phyloP scores from a whole-genome alignment of 1,140 invertebrate genomes.

The Thaumetopoea pityocampa region DNA sequence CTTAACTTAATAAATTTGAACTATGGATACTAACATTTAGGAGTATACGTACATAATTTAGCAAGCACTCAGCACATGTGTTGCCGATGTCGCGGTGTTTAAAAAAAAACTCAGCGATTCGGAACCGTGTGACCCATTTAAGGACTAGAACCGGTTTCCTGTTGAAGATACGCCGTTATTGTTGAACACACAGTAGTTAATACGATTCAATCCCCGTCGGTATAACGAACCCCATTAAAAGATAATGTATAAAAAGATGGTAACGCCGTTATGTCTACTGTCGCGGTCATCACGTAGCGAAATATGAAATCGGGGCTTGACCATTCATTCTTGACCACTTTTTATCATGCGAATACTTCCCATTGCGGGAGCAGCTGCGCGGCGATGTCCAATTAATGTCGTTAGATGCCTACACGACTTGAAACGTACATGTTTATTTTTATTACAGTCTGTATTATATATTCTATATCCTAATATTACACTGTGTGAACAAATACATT shows the following conservation, averaged over 20 bases:
- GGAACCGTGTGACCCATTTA: slow-evolving; percentile 74
- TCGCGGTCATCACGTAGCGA: slow-evolving; percentile 50
- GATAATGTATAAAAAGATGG: slow-evolving; percentile 68
- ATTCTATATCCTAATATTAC: too few relatives aligned
- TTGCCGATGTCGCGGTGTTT: slow-evolving; percentile 35
- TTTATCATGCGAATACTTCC: slow-evolving; percentile 50
- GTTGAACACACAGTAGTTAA: slow-evolving; percentile 64
- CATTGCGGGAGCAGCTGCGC: slow-evolving; percentile 44
- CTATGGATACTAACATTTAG: not conserved
- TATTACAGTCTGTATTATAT: too few relatives aligned
- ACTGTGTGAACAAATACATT: too few relatives aligned
- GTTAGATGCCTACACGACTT: slow-evolving; percentile 38
- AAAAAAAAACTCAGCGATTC: slow-evolving; percentile 55
- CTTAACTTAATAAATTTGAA: too few relatives aligned
- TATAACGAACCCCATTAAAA: slow-evolving; percentile 55
- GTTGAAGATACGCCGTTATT: slow-evolving; percentile 65
- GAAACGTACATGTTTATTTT: slow-evolving; percentile 35
- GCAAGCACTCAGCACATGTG: slow-evolving; percentile 7
- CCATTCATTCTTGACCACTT: slow-evolving; percentile 62
- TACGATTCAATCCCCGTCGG: slow-evolving; percentile 60
- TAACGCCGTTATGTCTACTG: slow-evolving; percentile 52
- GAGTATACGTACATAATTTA: slow-evolving; percentile 7
- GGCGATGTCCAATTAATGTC: slow-evolving; percentile 39
- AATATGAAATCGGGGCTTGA: slow-evolving; percentile 63
- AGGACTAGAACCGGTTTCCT: slow-evolving; percentile 67